These are phyloP conservation scores for Exephanes ischioxanthus DNA, from an alignment of 2,888 invertebrate genomes.

Conservation along the genomic window DNA sequence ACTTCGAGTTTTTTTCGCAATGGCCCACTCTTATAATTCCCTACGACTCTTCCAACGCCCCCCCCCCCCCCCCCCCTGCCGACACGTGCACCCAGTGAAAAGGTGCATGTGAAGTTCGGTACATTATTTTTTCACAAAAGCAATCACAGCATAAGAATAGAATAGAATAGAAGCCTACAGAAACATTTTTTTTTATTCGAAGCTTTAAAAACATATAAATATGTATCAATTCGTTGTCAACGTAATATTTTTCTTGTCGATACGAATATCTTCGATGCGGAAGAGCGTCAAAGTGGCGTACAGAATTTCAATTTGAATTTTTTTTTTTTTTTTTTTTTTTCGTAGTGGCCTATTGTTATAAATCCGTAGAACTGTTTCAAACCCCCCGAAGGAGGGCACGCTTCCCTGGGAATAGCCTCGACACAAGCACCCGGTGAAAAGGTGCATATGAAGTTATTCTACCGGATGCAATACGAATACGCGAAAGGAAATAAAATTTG, in stretches of 20 bases:
- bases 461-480: not conserved
- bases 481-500: slow-evolving; percentile 44
- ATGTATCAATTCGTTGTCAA: not conserved
- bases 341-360: not conserved
- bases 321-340: not conserved
- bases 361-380: not conserved
- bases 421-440: not conserved
- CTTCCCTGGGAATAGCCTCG: not conserved
- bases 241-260: not conserved
- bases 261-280: not conserved
- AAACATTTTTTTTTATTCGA: not conserved
- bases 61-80: not conserved
- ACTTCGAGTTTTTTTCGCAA: not conserved
- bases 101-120: not conserved
- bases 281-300: not conserved
- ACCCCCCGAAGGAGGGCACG: not conserved
- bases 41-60: not conserved
- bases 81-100: not conserved
- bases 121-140: not conserved
- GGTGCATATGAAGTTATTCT: slow-evolving; percentile 2
- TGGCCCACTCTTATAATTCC: not conserved
- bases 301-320: not conserved
- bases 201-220: not conserved
- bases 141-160: not conserved
- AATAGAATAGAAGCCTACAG: not conserved